Percentiles rank a stretch among this genome's conserved stretches.
Conservation (phyloP, 2,797 vertebrate species). For the Cygnus olor region DNA sequence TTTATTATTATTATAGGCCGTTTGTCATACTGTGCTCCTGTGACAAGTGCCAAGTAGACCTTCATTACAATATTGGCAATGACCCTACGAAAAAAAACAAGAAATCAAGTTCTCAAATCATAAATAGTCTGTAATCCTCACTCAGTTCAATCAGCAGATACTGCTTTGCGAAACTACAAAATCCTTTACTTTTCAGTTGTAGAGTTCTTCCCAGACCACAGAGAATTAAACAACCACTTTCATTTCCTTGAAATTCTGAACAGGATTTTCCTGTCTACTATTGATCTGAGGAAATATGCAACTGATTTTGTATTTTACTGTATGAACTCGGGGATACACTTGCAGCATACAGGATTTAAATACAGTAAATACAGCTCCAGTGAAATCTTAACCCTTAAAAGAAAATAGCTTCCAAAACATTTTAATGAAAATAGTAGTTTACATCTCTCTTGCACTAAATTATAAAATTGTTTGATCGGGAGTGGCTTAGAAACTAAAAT, state of each 20-base stretch:
- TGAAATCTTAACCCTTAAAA: slow-evolving; percentile 6
- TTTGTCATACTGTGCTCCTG: neutral
- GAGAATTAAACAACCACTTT: neutral
- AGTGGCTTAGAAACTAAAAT: slow-evolving; percentile 54
- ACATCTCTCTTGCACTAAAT: slow-evolving; percentile 2
- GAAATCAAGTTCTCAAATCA: neutral
- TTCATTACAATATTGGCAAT: neutral
- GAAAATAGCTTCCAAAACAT: neutral
- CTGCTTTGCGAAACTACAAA: neutral
- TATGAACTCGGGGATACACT: neutral
- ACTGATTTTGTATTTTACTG: neutral
- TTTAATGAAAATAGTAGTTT: slow-evolving; percentile 19
- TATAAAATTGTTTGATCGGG: slow-evolving; percentile 23
- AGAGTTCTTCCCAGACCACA: neutral
- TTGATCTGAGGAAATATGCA: neutral
- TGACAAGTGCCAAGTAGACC: neutral
- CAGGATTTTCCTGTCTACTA: neutral
- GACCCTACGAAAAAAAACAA: neutral
- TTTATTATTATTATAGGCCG: too few species aligned
- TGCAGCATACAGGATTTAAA: neutral
- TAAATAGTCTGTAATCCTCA: neutral
- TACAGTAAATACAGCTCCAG: neutral
- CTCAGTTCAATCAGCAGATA: neutral
- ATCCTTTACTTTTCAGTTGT: neutral
- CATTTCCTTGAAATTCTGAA: neutral